These are phyloP conservation scores for Tortricodes alternella DNA, from an alignment of 2,888 invertebrate species.

Conservation along the genomic window DNA sequence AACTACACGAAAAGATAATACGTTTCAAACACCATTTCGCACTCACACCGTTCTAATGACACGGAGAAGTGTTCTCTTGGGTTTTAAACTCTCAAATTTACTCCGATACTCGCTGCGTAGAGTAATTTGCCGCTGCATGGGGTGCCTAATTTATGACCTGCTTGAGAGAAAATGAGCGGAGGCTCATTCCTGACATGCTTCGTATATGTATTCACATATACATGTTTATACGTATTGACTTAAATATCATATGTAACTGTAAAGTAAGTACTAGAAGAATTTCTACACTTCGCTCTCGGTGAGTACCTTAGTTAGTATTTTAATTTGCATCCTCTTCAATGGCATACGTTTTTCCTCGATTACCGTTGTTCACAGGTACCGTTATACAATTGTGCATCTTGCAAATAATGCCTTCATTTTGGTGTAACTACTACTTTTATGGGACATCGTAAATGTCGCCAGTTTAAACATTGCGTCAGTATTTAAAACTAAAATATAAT, in stretches of 20 bases:
- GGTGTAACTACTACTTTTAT: not conserved
- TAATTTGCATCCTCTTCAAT: slow-evolving; percentile 6
- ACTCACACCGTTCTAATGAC: slow-evolving; percentile 27
- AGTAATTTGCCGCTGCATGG: slow-evolving; percentile 18
- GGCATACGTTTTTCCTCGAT: not conserved
- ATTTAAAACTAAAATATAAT: not conserved
- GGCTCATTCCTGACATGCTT: slow-evolving; percentile 19
- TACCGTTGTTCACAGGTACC: not conserved
- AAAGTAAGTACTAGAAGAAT: not conserved
- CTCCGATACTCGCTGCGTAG: slow-evolving; percentile 14
- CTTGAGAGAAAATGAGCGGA: slow-evolving; percentile 28
- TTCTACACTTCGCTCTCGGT: slow-evolving; percentile 2
- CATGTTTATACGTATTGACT: not conserved
- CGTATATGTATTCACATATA: not conserved
- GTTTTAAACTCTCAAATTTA: slow-evolving; percentile 28
- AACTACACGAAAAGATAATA: slow-evolving; percentile 22
- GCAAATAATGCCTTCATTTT: too few species aligned
- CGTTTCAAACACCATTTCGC: slow-evolving; percentile 25
- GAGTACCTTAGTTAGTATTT: slow-evolving; percentile 2
- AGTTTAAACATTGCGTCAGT: not conserved
- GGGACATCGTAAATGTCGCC: not conserved
- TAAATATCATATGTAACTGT: not conserved
- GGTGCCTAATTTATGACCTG: slow-evolving; percentile 28
- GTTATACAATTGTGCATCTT: too few species aligned
- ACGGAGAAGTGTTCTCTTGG: slow-evolving; percentile 17